Base-by-base conservation (phyloP, 2,888 invertebrate genomes). In the Sphaerophoria taeniata region DNA sequence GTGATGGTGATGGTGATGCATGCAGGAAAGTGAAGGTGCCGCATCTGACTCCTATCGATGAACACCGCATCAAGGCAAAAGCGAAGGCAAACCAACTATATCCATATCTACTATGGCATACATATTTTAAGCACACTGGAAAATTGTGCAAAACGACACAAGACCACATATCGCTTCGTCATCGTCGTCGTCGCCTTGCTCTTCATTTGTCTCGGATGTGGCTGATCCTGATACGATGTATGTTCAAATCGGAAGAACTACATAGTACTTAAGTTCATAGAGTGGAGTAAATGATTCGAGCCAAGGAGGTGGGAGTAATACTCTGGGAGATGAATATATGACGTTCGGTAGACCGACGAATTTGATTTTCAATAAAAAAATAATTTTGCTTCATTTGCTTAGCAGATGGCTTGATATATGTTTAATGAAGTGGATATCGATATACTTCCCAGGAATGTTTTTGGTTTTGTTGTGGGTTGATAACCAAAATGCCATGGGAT, bases 401-500 rank as follows among this genome's bases (percentile, higher is more conserved):
- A 85, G 69, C 85, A 85, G 80, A 81, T 85, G 85, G 85, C 73
- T 76, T 76, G 76, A 85, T 85, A 69, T 73, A 85, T 80, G 81
- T 81, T 85, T 85, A 81, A 85, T 85, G 80, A 81, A 81, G 72
- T 65, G 81, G 45, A 81, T 60, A 71, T 63, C n/a, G n/a, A n/a
- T n/a, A n/a, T n/a, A 34, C 70, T 78, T 56, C 51, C 78, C 3
- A 47, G 47, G 9, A 7, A 7, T 43, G 6, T 43, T 60, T 43
- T 61, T 61, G 58, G 39, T 60, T 74, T 60, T 65, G 39, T 79
- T 84, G 74, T 71, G 74, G 65, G 53, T 70, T 69, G 67, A 60
- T 75, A 76, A 67, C 36, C 71, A 34, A 56, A 33, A 12, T 33
- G 33, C 63, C 39, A 55, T 33, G 67, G 47, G 36, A 55, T 53